Evolutionary conservation across 2,888 invertebrate species (phyloP).

Genomic region (Laspeyria flexula): DNA sequence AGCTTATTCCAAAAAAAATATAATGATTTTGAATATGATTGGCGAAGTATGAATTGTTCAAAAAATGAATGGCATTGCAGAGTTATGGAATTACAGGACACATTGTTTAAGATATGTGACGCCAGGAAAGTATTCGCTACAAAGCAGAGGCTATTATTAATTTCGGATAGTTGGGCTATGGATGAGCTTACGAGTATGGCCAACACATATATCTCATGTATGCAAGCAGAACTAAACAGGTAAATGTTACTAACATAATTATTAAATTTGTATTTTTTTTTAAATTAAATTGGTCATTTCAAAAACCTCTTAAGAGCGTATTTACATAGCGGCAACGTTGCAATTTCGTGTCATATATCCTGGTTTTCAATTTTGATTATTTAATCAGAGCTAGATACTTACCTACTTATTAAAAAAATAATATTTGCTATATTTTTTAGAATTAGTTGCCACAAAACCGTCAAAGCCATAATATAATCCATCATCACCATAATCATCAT

Average conservation of each 20-base stretch:
- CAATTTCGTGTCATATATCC: no score
- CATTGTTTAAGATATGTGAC: slow-evolving; percentile 86
- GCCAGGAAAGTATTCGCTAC: slow-evolving; percentile 83
- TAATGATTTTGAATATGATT: slow-evolving; percentile 86
- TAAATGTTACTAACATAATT: slow-evolving; percentile 52
- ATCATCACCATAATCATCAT: no score
- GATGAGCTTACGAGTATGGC: slow-evolving; percentile 82
- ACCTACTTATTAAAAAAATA: no score
- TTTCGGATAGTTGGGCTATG: slow-evolving; percentile 86
- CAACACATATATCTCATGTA: slow-evolving; percentile 84
- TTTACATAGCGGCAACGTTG: no score
- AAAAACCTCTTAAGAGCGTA: no score
- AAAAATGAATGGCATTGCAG: slow-evolving; percentile 88
- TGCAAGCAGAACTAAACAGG: slow-evolving; percentile 88
- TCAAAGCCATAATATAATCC: no score
- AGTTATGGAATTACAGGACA: slow-evolving; percentile 79
- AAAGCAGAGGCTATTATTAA: slow-evolving; percentile 79
- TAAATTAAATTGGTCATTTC: no score
- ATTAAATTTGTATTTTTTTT: not conserved
- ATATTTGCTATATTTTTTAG: no score
- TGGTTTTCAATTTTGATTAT: no score
- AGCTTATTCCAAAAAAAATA: slow-evolving; percentile 85
- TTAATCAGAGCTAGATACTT: no score
- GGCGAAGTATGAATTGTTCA: slow-evolving; percentile 83
- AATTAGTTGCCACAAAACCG: no score